phyloP scores from a whole-genome alignment of 2,113 vertebrate species.

The Sinocyclocheilus rhinocerous region DNA sequence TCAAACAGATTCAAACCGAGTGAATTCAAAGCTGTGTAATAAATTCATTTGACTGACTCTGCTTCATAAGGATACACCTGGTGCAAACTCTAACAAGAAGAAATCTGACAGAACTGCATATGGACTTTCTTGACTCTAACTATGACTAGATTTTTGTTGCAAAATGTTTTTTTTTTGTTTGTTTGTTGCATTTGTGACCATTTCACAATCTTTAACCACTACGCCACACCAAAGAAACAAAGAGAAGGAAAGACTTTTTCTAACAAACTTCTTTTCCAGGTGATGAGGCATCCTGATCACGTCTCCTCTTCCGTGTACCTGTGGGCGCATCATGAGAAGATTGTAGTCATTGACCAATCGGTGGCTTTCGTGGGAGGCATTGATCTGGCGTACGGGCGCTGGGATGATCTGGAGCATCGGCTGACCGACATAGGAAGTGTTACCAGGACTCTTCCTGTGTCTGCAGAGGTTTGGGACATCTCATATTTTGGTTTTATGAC shows the following conservation, averaged over 20 bases:
- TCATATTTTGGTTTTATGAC: neutral
- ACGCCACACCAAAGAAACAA: neutral
- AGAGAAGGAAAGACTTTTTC: no score
- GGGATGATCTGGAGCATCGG: slow-evolving; percentile 93
- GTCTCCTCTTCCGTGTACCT: slow-evolving; percentile 92
- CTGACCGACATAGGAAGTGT: slow-evolving; percentile 92
- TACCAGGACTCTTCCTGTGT: slow-evolving; percentile 45
- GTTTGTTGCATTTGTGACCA: no score
- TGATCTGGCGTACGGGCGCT: slow-evolving; percentile 92
- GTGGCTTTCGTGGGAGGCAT: slow-evolving; percentile 95
- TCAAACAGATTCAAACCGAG: no score
- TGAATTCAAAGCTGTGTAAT: no score
- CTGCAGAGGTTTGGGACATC: slow-evolving; percentile 47
- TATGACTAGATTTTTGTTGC: no score
- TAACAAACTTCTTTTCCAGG: slow-evolving; percentile 69
- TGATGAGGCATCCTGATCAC: slow-evolving; percentile 95
- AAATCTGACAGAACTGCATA: no score
- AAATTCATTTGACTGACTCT: no score
- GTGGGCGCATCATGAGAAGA: slow-evolving; percentile 98
- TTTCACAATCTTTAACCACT: neutral
- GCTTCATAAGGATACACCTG: no score
- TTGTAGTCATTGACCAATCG: slow-evolving; percentile 89
- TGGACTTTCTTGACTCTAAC: no score
- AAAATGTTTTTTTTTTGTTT: no score
- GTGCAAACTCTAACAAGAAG: no score